phyloP scores from a whole-genome alignment of 2,113 vertebrate species.

The Cygnus atratus region DNA sequence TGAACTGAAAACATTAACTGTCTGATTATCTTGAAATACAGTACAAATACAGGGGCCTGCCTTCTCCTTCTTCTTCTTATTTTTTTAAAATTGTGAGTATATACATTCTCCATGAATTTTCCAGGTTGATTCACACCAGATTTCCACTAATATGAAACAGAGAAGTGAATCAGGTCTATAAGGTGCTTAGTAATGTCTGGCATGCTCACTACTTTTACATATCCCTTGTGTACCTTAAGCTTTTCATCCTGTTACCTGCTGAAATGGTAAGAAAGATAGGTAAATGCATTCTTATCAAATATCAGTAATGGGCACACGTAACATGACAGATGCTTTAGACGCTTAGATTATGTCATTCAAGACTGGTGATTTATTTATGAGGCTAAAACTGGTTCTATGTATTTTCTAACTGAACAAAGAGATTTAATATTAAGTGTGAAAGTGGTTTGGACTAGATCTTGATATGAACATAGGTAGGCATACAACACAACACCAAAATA shows the following conservation, averaged over 20 bases:
- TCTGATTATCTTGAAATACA: background rate
- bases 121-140: background rate
- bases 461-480: background rate
- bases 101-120: background rate
- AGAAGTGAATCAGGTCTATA: background rate
- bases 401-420: background rate
- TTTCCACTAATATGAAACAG: background rate
- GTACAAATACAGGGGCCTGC: rapidly evolving
- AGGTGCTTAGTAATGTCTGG: background rate
- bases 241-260: background rate
- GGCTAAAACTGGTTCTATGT: background rate
- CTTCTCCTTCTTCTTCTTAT: background rate
- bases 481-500: background rate
- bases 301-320: background rate
- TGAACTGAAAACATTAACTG: background rate
- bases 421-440: background rate
- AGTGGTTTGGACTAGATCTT: background rate
- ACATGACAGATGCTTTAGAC: background rate
- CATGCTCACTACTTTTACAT: background rate
- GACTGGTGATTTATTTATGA: background rate
- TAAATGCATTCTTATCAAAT: background rate
- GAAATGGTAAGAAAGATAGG: background rate
- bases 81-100: background rate
- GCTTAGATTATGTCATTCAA: background rate
- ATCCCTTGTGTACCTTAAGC: background rate